Evolutionary conservation across 2,888 invertebrate species (phyloP), one percentile per base, ranked within the genome.

Genomic region (Drosophila kanekoi): DNA sequence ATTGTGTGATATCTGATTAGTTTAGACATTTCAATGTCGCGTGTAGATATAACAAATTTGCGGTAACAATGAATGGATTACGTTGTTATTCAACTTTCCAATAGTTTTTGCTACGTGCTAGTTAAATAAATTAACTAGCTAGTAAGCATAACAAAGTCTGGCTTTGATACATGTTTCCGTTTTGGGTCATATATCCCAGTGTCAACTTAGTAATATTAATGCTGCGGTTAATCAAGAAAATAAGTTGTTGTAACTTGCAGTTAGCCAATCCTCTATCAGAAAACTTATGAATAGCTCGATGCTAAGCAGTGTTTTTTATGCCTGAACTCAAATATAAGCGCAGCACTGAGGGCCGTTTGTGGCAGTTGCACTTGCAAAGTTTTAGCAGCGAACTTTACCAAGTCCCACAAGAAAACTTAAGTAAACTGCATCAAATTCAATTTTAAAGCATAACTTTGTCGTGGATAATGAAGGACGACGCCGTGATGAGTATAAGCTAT

Each of bases 361-460:
- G 43, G 38, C 16, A 20, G 54, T 9, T 28, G 32, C 33, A 23
- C 38, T 40, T 35, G 58, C 23, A 58, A 67, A 71, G 60, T 66
- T 75, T 61, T 49, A 61, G 51, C 41, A 35, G 40, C 65, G 14
- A 59, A 71, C 61, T 69, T 61, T 57, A 37, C 38, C 59, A 63
- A 54, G 57, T 61, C 82, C 79, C 79, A 51, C 38, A 52, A 48
- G 49, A 18, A 64, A 86, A 80, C 72, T 82, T 77, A 82, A 73
- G 70, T 65, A 77, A 81, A 85, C 77, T 82, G 80, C 83, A 82
- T 68, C 64, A 66, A 85, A 72, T 79, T 81, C 52, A 79, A 74
- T 71, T 73, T 72, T 69, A 51, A 58, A 52, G 45, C 48, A 54
- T 38, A 81, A 79, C 64, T 82, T 82, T 54, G 53, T 20, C 53